phyloP scores from a whole-genome alignment of 2,113 vertebrate species.

The Oreochromis spilurus region DNA sequence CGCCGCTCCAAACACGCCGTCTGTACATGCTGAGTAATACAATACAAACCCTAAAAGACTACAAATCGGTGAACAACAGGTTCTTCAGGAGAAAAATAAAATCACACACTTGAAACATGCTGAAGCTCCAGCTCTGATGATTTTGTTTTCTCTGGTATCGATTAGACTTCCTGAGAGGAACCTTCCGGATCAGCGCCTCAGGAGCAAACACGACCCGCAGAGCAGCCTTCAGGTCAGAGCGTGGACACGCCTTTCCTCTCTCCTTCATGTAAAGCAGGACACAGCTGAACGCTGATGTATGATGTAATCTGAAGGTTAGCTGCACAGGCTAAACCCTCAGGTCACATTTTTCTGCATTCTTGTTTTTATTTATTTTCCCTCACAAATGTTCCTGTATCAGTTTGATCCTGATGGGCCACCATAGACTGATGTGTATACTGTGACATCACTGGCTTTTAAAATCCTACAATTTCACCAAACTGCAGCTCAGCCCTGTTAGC shows the following conservation, averaged over 20 bases:
- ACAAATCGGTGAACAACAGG: accelerated
- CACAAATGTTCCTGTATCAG: background rate
- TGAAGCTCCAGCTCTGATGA: background rate
- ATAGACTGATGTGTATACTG: background rate
- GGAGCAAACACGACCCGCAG: conserved; percentile 64
- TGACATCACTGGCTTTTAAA: background rate
- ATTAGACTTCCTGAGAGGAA: conserved; percentile 70
- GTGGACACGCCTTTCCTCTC: background rate
- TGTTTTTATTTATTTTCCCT: background rate
- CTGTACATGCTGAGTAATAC: background rate
- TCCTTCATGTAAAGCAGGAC: background rate
- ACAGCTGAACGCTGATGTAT: background rate
- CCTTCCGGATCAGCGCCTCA: conserved; percentile 62
- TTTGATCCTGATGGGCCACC: background rate
- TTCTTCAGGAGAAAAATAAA: accelerated
- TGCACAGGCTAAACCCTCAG: background rate
- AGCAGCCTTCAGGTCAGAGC: conserved; percentile 71
- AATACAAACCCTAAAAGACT: background rate
- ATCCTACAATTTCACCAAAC: background rate
- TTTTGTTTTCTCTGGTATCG: background rate
- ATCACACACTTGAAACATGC: background rate
- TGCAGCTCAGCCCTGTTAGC: background rate
- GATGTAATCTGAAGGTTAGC: background rate
- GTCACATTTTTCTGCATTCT: background rate
- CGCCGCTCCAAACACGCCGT: background rate